Percentiles rank a stretch among this genome's conserved stretches.
Conservation (phyloP, 2,888 invertebrate species). For the Beris morrisii region DNA sequence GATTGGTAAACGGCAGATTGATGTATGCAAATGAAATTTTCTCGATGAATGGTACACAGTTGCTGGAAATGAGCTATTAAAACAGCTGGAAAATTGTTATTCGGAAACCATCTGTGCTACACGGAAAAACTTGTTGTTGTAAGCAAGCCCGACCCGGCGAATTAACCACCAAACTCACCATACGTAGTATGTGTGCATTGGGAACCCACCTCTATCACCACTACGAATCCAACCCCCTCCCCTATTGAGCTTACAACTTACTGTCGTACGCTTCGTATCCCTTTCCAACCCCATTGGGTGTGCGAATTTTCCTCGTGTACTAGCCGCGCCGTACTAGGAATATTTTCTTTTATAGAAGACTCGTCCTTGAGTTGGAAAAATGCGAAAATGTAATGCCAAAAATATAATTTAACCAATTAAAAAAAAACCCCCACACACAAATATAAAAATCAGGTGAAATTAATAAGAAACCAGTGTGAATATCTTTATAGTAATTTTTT, state of each 20-base stretch:
- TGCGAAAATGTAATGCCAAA: neutral
- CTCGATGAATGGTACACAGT: too few relatives aligned
- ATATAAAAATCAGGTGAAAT: too few relatives aligned
- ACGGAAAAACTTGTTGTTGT: conserved; percentile 22
- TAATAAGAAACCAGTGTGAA: too few relatives aligned
- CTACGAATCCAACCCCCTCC: neutral
- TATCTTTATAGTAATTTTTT: too few relatives aligned
- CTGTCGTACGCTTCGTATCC: neutral
- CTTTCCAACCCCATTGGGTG: conserved; percentile 3
- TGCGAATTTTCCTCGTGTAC: conserved; percentile 26
- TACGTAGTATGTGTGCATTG: conserved; percentile 6
- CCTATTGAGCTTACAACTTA: neutral
- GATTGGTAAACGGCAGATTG: too few relatives aligned
- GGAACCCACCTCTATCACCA: conserved; percentile 20
- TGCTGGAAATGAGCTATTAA: conserved; percentile 14
- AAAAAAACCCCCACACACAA: too few relatives aligned
- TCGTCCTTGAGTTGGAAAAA: conserved; percentile 26
- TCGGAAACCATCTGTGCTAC: conserved; percentile 16
- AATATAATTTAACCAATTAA: too few relatives aligned
- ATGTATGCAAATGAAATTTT: too few relatives aligned
- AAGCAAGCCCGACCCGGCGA: conserved; percentile 34
- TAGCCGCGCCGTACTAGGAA: conserved; percentile 6
- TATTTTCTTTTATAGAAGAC: conserved; percentile 9
- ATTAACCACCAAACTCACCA: conserved; percentile 36
- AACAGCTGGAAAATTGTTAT: conserved; percentile 15